Base-by-base conservation (phyloP, 2,113 vertebrate species). In the Lophochroa leadbeateri region DNA sequence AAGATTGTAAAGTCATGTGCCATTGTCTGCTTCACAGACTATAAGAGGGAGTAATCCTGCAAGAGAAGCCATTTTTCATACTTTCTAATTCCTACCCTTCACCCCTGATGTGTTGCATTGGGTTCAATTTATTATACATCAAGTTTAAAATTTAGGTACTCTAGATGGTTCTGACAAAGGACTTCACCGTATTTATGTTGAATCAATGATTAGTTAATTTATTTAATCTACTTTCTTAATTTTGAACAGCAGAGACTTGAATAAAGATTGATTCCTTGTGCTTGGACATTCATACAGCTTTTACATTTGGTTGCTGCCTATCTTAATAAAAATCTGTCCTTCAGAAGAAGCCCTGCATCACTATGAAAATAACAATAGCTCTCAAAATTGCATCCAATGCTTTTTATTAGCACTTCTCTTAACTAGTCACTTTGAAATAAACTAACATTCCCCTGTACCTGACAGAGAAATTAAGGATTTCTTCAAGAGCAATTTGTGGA, bases 201-300 rank as follows among this genome's bases (percentile, higher is more conserved):
- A 94, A 57, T 82, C 4, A 7, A 50, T 72, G n/a, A 50, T 68
- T 90, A 77, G 82, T 91, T 92, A 91, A 91, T 91, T 92, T 68
- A 43, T 50, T 75, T 83, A 61, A 94, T 89, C 43, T 72, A 43
- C 64, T 83, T 82, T 35, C 25, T 76, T 70, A 72, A 80, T 77
- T 91, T 82, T 87, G 44, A 74, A 53, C 20, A 46, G 17, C 50
- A 37, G 17, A 78, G 17, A 15, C 8, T 78, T 91, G 39, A 67
- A 85, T 33, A 82, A 91, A 75, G 65, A 87, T 72, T 85, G 58
- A 74, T 27, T 83, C 24, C 29, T 13, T 76, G 29, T 82, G 31
- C 19, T 18, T 44, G 49, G 47, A 19, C 53, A 13, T 75, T 88
- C 52, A 37, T 47, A 31, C 0, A 43, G 37, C 47, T 92, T 80